Evolutionary conservation across 2,888 invertebrate species (phyloP), one percentile per base, ranked within the genome.

Genomic region (Sinopyrophorus schimmeli): DNA sequence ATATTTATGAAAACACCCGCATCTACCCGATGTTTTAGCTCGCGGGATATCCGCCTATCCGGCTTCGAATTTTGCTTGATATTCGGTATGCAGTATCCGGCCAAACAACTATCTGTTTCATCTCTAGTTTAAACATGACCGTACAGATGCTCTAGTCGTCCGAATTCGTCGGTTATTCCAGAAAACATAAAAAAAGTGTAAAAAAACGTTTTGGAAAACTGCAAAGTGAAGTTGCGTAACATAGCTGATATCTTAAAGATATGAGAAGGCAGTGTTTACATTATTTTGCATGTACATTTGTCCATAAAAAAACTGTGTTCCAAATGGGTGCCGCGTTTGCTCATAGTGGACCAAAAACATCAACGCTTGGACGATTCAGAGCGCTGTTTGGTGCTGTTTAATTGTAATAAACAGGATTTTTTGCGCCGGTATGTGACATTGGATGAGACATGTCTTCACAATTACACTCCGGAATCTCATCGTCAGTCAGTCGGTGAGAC

Each of bases 261-360:
- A 27, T 9, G 9, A 32, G 17, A 37, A 37, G 26, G 7, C 15
- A n/a, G 21, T 34, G n/a, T 34, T 9, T 5, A 17, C 20, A 3
- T 3, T 23, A 43, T 24, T 11, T 17, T 23, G 9, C 15, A 31
- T 32, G 34, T 26, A 24, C 30, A 43, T 26, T 43, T 35, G 34
- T n/a, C n/a, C 11, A 43, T 43, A 35, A 16, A 27, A 43, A 43
- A 43, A 20, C 35, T 43, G 20, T 43, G 27, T 26, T 15, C 26
- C 34, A 43, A 35, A 15, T 35, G 43, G 20, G 43, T 17, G 24
- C 35, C 27, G 39, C 18, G 39, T 7, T 11, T 14, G 39, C 28
- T 27, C 14, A 42, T 32, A 20, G 21, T 32, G 1, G 23, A 42
- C 32, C 42, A 42, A 32, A 42, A 31, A 23, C 42, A 23, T n/a